phyloP scores from a whole-genome alignment of 2,888 invertebrate genomes.

The Lycocerus yunnanus region DNA sequence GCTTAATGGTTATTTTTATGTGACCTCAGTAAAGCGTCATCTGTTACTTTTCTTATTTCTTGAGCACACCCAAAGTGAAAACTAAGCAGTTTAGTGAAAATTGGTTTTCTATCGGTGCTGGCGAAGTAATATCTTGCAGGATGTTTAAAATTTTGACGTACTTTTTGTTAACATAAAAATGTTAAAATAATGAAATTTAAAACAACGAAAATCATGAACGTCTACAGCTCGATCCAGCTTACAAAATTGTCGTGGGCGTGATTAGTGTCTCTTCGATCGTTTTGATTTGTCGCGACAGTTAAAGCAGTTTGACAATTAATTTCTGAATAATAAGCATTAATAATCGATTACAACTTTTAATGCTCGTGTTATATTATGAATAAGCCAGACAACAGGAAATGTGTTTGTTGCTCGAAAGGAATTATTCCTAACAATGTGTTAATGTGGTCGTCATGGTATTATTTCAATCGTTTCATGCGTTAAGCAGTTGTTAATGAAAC shows the following conservation, averaged over 20 bases:
- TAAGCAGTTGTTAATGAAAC: no score
- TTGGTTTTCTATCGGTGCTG: neutral
- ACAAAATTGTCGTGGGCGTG: neutral
- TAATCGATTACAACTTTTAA: no score
- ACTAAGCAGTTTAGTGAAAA: neutral
- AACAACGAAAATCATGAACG: neutral
- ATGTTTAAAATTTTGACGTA: neutral
- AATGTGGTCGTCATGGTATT: no score
- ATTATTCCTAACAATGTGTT: no score
- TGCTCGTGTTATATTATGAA: no score
- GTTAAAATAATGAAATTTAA: neutral
- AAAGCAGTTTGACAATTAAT: no score
- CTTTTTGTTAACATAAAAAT: neutral
- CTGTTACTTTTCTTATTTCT: neutral
- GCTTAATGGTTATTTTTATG: neutral
- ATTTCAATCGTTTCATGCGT: no score
- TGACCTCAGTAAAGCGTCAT: neutral
- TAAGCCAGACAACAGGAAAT: no score
- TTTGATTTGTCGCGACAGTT: no score
- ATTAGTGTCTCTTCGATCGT: no score
- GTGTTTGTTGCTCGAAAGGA: no score
- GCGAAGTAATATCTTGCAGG: neutral
- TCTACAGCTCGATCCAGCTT: neutral
- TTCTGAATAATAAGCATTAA: no score
- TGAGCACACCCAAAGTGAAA: neutral